Conservation (phyloP, 2,888 invertebrate species). For the Hipparchia sbordonii region DNA sequence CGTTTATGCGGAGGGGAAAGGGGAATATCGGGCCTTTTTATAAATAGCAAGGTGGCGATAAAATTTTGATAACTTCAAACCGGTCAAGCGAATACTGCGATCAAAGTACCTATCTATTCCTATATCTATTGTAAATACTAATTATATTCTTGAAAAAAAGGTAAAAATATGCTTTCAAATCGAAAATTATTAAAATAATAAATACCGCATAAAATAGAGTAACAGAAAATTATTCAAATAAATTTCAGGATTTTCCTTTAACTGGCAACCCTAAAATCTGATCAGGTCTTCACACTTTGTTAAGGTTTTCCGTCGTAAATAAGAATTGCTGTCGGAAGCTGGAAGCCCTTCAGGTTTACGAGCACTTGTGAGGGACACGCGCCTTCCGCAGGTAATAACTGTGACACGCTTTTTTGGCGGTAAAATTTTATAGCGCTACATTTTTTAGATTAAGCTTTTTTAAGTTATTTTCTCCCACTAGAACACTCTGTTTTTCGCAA, state of each 20-base stretch:
- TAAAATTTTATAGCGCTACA: conserved; percentile 2
- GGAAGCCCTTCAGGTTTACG: conserved; percentile 31
- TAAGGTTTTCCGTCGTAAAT: conserved; percentile 20
- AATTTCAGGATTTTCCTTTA: neutral
- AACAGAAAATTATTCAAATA: neutral
- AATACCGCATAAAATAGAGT: neutral
- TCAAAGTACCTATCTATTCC: too few species aligned
- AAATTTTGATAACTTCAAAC: too few species aligned
- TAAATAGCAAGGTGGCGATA: too few species aligned
- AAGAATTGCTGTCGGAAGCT: conserved; percentile 27
- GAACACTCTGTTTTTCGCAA: too few species aligned
- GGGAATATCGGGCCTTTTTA: too few species aligned
- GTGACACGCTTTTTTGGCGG: neutral
- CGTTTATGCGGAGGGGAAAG: too few species aligned
- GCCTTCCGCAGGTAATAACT: neutral
- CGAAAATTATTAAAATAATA: too few species aligned
- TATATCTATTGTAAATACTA: too few species aligned
- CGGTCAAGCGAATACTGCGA: too few species aligned
- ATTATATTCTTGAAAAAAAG: too few species aligned
- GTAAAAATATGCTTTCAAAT: too few species aligned
- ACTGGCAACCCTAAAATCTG: neutral
- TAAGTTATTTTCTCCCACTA: too few species aligned
- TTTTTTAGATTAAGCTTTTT: conserved; percentile 5
- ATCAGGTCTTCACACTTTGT: conserved; percentile 17
- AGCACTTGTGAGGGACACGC: conserved; percentile 8